Evolutionary conservation across 1,140 invertebrate species (phyloP).

Genomic region (Cydia splendana): DNA sequence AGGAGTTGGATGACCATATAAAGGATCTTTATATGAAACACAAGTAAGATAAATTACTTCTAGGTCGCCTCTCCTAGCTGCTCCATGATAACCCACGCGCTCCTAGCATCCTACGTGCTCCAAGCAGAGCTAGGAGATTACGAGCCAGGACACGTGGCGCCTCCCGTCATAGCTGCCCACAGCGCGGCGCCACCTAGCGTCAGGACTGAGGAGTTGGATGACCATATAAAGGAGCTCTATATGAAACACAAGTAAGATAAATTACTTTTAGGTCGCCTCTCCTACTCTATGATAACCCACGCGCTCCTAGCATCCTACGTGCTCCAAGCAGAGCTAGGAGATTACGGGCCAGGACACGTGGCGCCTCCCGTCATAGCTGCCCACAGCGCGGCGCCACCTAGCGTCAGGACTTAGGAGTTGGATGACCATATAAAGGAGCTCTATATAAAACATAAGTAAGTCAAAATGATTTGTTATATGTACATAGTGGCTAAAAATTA

Average conservation of each 20-base stretch:
- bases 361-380: conserved; percentile 36
- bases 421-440: conserved; percentile 96
- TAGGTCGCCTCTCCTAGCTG: conserved; percentile 89
- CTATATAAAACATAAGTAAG: conserved; percentile 95
- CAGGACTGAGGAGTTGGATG: conserved; percentile 86
- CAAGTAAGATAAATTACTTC: conserved; percentile 76
- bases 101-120: conserved; percentile 94
- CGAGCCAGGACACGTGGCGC: conserved; percentile 81
- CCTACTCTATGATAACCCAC: conserved; percentile 97
- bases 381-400: conserved; percentile 45
- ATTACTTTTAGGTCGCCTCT: conserved; percentile 86
- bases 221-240: conserved; percentile 96
- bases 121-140: conserved; percentile 98
- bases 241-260: conserved; percentile 86
- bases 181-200: conserved; percentile 46
- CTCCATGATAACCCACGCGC: conserved; percentile 96
- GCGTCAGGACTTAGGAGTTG: conserved; percentile 82
- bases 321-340: conserved; percentile 95
- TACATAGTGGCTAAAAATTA: no score
- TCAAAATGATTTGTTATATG: no score
- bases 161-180: conserved; percentile 38
- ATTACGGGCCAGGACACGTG: conserved; percentile 87
- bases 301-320: conserved; percentile 97
- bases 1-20: conserved; percentile 91
- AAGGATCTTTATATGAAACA: conserved; percentile 96